Evolutionary conservation across 2,113 vertebrate genomes (phyloP).

Genomic region (Hippocampus comes): DNA sequence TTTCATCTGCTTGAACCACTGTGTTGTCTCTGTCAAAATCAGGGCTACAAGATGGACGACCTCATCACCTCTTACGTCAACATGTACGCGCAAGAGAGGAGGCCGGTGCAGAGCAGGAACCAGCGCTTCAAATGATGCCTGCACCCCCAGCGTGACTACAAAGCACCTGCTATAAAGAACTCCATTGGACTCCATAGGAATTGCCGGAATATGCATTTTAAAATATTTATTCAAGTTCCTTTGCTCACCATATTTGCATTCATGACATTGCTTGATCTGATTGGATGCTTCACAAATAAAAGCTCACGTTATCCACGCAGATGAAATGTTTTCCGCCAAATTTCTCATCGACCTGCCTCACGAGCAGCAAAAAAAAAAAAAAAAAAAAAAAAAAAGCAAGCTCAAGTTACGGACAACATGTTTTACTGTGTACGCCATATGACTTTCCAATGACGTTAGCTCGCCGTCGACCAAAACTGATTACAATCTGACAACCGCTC

Average conservation of each 20-base stretch:
- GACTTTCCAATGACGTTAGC: too few relatives aligned
- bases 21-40: conserved; percentile 27
- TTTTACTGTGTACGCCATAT: not conserved
- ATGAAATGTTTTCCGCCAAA: not conserved
- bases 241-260: not conserved
- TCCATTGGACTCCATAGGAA: not conserved
- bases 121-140: conserved; percentile 46
- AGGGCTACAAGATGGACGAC: conserved; percentile 99
- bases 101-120: conserved; percentile 66
- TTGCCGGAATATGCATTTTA: not conserved
- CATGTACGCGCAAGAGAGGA: conserved; percentile 73
- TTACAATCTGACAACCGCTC: too few relatives aligned
- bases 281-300: not conserved
- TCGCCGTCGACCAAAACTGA: too few relatives aligned
- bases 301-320: not conserved
- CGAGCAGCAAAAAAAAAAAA: not conserved
- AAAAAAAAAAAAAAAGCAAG: too few relatives aligned
- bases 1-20: not conserved
- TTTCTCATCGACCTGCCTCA: not conserved
- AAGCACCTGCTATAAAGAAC: too few relatives aligned
- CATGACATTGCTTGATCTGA: not conserved
- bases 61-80: conserved; percentile 88
- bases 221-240: not conserved
- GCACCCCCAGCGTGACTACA: not conserved
- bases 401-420: too few relatives aligned